These are phyloP conservation scores for Stratiolaelaps scimitus DNA, from an alignment of 1,140 invertebrate species.

Conservation along the genomic window DNA sequence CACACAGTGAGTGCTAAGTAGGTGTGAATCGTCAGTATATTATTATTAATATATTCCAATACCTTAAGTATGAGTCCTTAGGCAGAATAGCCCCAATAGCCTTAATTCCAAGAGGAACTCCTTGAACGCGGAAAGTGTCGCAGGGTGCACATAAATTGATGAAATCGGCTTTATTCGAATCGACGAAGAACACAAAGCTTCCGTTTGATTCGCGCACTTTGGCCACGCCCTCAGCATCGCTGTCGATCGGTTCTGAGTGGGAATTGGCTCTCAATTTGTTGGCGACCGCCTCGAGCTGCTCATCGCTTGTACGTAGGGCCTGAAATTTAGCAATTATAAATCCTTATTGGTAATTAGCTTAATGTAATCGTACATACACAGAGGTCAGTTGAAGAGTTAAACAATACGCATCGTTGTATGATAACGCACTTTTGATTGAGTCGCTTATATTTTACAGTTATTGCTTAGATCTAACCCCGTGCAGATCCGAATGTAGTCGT, in stretches of 20 bases:
- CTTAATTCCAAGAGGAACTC: not conserved
- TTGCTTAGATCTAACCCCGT: too few species aligned
- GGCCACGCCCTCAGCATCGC: slow-evolving; percentile 10
- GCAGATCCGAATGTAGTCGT: too few species aligned
- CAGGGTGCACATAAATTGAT: slow-evolving; percentile 5
- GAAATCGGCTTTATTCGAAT: slow-evolving; percentile 25
- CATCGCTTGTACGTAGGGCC: slow-evolving; percentile 14
- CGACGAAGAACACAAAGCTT: slow-evolving; percentile 24
- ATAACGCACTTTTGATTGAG: too few species aligned
- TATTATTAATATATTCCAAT: too few species aligned
- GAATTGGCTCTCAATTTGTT: not conserved
- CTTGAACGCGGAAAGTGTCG: slow-evolving; percentile 22
- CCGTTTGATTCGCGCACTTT: slow-evolving; percentile 20
- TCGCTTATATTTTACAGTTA: too few species aligned
- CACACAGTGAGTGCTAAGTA: too few species aligned
- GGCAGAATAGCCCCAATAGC: slow-evolving; percentile 10
- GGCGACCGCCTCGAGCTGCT: not conserved
- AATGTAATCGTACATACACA: too few species aligned
- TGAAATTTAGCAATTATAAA: too few species aligned
- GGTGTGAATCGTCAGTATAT: too few species aligned
- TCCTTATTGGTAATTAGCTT: too few species aligned
- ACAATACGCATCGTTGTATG: too few species aligned
- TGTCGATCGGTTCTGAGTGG: slow-evolving; percentile 25
- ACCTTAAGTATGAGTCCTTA: slow-evolving; percentile 12
- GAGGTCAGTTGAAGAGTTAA: too few species aligned